phyloP scores from a whole-genome alignment of 2,888 invertebrate species.

The Thumatha senex region DNA sequence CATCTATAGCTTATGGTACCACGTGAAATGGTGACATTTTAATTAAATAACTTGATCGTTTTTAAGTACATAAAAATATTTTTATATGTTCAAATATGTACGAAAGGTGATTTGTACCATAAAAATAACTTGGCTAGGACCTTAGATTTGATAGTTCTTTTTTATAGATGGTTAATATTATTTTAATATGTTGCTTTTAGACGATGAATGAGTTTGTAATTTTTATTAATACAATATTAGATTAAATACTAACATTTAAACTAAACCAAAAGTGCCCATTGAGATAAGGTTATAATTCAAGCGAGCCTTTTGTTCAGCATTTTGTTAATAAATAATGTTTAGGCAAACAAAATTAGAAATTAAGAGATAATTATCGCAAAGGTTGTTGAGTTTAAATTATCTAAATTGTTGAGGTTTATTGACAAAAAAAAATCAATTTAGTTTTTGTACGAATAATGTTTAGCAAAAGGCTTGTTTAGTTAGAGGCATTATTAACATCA shows the following conservation, averaged over 20 bases:
- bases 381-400: conserved; percentile 79
- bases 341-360: conserved; percentile 79
- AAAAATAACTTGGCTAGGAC: conserved; percentile 75
- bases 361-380: conserved; percentile 74
- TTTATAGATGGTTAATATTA: conserved; percentile 79
- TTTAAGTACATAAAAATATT: conserved; percentile 80
- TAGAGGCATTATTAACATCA: conserved; percentile 83
- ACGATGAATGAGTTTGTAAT: conserved; percentile 79
- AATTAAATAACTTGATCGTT: conserved; percentile 52
- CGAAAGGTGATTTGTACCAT: conserved; percentile 69
- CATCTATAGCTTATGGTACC: conserved; percentile 24
- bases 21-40: conserved; percentile 43
- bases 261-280: conserved; percentile 85
- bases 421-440: conserved; percentile 51
- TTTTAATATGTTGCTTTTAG: conserved; percentile 79
- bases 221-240: conserved; percentile 79
- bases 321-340: conserved; percentile 77
- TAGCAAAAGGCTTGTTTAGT: conserved; percentile 76
- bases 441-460: conserved; percentile 72
- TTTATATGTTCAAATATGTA: conserved; percentile 77
- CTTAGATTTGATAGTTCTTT: conserved; percentile 80
- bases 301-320: conserved; percentile 78
- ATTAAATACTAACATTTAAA: conserved; percentile 81
- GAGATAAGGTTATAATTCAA: conserved; percentile 80
- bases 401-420: conserved; percentile 78